phyloP scores from a whole-genome alignment of 1,140 invertebrate species.

The Odontomachus brunneus region DNA sequence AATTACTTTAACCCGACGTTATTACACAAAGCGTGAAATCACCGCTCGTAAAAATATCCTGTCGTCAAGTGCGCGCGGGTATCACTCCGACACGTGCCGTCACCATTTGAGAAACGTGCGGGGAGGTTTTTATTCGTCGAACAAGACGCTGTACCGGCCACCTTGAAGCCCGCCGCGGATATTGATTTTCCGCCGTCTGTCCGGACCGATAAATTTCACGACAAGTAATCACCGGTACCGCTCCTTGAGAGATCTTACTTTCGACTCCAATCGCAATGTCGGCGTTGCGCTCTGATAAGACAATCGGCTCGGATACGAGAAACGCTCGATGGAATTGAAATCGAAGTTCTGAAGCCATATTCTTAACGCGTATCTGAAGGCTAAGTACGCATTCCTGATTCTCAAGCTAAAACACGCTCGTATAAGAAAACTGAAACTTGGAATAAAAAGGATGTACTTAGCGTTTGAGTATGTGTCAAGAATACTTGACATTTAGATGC shows the following conservation, averaged over 20 bases:
- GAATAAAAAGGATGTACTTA: too few relatives aligned
- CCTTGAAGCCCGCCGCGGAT: conserved; percentile 27
- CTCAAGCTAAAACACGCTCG: too few relatives aligned
- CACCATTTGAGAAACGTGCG: neutral
- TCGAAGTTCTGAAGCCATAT: neutral
- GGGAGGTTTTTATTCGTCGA: neutral
- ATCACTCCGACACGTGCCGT: neutral
- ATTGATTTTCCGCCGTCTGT: conserved; percentile 60
- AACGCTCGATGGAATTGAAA: conserved; percentile 9
- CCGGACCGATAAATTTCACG: conserved; percentile 49
- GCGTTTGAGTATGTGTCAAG: too few relatives aligned
- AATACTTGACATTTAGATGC: too few relatives aligned
- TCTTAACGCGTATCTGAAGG: too few relatives aligned
- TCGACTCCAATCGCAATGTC: conserved; percentile 20
- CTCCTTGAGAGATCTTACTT: conserved; percentile 8
- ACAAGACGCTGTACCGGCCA: neutral
- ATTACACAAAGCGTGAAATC: too few relatives aligned
- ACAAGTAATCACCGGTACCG: conserved; percentile 7
- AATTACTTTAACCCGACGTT: too few relatives aligned
- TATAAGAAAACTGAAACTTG: too few relatives aligned
- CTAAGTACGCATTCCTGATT: too few relatives aligned
- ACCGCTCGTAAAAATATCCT: neutral
- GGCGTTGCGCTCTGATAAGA: neutral
- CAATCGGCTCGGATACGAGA: neutral
- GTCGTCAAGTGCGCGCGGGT: neutral